Evolutionary conservation across 2,113 vertebrate genomes (phyloP).

Genomic region (Regulus satrapa): DNA sequence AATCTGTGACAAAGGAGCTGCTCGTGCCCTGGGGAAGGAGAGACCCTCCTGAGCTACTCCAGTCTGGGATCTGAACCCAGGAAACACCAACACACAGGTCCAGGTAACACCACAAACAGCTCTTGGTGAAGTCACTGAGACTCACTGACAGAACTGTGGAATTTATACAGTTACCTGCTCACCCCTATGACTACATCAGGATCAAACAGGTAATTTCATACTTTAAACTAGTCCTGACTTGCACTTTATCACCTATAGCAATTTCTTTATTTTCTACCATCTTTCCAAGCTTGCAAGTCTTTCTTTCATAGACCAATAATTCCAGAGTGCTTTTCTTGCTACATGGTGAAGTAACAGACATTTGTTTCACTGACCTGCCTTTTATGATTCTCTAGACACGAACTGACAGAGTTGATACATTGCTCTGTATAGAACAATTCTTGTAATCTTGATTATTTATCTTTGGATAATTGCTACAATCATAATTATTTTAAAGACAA

Average conservation of each 20-base stretch:
- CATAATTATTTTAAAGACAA: constrained; percentile 7
- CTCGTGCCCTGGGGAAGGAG: neutral
- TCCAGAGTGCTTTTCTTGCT: neutral
- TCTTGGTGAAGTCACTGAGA: neutral
- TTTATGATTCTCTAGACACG: neutral
- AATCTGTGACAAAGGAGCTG: neutral
- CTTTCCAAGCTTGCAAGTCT: neutral
- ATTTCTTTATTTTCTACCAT: neutral
- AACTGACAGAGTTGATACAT: neutral
- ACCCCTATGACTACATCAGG: neutral
- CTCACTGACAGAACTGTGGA: neutral
- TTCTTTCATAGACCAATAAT: neutral
- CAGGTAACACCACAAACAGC: neutral
- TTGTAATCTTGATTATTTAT: neutral
- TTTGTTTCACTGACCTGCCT: neutral
- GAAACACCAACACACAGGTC: neutral
- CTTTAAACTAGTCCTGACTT: neutral
- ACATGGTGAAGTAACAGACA: neutral
- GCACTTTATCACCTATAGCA: neutral
- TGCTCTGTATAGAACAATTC: neutral
- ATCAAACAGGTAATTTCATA: neutral
- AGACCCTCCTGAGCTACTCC: neutral
- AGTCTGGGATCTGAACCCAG: neutral
- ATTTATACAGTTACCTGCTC: neutral
- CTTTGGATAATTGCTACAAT: neutral